Percentiles rank a stretch among this genome's conserved stretches.
These are phyloP conservation scores for Galaxias olidus DNA, from an alignment of 2,797 vertebrate species.

Conservation along the genomic window DNA sequence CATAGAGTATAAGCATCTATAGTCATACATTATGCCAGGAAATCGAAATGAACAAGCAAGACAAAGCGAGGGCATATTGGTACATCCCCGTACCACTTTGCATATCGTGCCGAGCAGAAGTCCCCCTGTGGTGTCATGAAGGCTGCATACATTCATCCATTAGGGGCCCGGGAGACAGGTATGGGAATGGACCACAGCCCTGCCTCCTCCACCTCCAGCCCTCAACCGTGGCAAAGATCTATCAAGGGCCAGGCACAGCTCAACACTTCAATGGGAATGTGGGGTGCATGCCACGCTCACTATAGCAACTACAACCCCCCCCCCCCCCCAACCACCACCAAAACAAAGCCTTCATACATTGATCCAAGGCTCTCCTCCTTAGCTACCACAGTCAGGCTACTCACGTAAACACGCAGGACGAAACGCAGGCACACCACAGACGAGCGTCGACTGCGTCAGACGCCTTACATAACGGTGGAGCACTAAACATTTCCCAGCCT, in stretches of 20 bases:
- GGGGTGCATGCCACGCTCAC: conserved; percentile 36
- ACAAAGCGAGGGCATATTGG: conserved; percentile 18
- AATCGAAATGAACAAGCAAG: not conserved
- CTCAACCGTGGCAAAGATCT: conserved; percentile 44
- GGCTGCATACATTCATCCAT: conserved; percentile 42
- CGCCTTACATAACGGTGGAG: not conserved
- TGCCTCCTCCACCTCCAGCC: conserved; percentile 24
- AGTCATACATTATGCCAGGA: not conserved
- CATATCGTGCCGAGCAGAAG: conserved; percentile 42
- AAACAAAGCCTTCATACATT: too few species aligned
- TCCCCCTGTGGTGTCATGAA: conserved; percentile 31
- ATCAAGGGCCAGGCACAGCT: conserved; percentile 15
- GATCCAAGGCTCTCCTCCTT: not conserved
- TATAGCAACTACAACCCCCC: conserved; percentile 24
- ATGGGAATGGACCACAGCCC: conserved; percentile 30
- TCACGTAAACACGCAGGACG: not conserved
- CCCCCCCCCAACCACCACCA: too few species aligned
- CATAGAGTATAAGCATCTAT: not conserved
- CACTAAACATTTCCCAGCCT: conserved; percentile 34
- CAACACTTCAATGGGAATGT: conserved; percentile 17
- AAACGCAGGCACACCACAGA: not conserved
- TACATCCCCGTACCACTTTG: conserved; percentile 30
- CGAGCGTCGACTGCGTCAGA: conserved; percentile 36
- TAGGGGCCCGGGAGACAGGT: conserved; percentile 45
- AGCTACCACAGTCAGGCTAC: not conserved